Base-by-base conservation (phyloP, 2,797 vertebrate genomes). In the Platyrinchus mystaceus region DNA sequence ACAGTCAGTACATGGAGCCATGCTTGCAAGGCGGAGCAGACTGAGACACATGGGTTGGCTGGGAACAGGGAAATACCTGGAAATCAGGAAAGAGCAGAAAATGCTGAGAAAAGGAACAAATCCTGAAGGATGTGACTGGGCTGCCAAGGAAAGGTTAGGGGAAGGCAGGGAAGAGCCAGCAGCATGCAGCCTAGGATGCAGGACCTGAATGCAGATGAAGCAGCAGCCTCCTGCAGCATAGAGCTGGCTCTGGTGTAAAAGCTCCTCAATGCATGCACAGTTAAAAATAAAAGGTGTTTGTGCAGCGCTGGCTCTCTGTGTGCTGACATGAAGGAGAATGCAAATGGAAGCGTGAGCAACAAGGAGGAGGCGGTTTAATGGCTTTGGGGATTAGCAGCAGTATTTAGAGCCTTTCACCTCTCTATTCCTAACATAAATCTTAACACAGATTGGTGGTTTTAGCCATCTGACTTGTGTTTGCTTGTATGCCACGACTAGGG, bases 321-420 rank as follows among this genome's bases (percentile, higher is more conserved):
- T 37, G 62, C 50, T 52, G 41, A 28, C 34, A 9, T 22, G 77
- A 88, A 63, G 55, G 79, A 73, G 66, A 86, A 95, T 90, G 62
- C 87, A 89, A 92, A 94, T 60, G 84, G 82, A 87, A 93, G 79
- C 0, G 0, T 43, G 74, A 95, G 70, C 92, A 93, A 34, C 41
- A 26, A 89, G 80, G 76, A 86, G 32, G 69, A 52, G 52, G 86
- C 2, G 21, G 69, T 93, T 93, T 93, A 89, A 93, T 93, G 89
- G 87, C 94, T 92, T 81, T 91, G 73, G 74, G 91, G 76, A 84
- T 92, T 94, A 90, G 82, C 75, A 80, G 70, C 0, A 1, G 73
- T 67, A 86, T 88, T 91, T 91, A 88, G 67, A 93, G 79, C 79
- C 47, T 94, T 94, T 93, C 92, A 87, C 90, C 90, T 95, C 84